Evolutionary conservation across 2,888 invertebrate genomes (phyloP), one percentile per base, ranked within the genome.

Genomic region (Leptopterna dolabrata): DNA sequence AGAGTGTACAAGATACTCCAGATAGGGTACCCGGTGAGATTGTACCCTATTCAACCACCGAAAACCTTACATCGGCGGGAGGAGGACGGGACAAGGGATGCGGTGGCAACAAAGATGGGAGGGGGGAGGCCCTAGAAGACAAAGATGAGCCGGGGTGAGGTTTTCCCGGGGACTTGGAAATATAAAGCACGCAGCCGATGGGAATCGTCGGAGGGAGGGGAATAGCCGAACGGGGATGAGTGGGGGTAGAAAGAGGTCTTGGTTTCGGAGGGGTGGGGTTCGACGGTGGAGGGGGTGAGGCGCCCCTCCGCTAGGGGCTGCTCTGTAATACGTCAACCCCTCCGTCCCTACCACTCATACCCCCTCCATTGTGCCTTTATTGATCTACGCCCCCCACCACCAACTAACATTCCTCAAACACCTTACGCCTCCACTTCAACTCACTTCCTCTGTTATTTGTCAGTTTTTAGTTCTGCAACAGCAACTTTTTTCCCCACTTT

Each of bases 321-420:
- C 82, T 36, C 82, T 82, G 82, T 86, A 86, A 86, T 86, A 86
- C 86, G 86, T 86, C 86, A 86, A 85, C 86, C 51, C 86, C 86
- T 41, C 86, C 82, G 6, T 29, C 71, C 84, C 47, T 14, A 76
- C 82, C 82, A 9, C 63, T n/a, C n/a, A 27, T 24, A 13, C 63
- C 86, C 76, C 47, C 51, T 27, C 86, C 86, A 86, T 86, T 86
- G 76, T 86, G 86, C 73, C 86, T 86, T 76, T 86, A 86, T 86
- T 86, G 86, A 86, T 86, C 86, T 76, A 86, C 76, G 30, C 47
- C 86, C 76, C 7, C 76, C 76, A 29, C 86, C 51, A 27, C 63
- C 29, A 30, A 2, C 81, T 47, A 47, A 86, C 82, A 82, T 82
- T 82, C 82, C 82, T 82, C 82, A 82, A 82, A 82, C 82, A 82